Evolutionary conservation across 2,113 vertebrate genomes (phyloP).

Genomic region (Ciconia stormi): DNA sequence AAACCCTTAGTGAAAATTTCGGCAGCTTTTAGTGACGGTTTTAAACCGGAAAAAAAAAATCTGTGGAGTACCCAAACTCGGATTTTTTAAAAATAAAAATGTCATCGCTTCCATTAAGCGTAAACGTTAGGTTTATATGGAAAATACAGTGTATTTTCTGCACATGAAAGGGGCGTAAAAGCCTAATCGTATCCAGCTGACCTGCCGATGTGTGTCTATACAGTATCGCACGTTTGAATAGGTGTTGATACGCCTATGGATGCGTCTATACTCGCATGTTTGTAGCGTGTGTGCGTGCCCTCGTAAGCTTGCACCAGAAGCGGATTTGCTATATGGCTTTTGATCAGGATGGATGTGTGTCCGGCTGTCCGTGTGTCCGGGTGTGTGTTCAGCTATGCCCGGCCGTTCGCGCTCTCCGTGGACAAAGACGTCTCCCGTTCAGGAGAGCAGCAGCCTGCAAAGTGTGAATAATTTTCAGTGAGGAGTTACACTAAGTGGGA

Average conservation of each 20-base stretch:
- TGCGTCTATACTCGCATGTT: fast-evolving
- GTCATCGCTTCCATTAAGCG: not conserved
- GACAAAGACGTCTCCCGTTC: not conserved
- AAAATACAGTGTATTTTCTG: not conserved
- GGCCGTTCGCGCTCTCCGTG: not conserved
- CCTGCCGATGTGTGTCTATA: fast-evolving
- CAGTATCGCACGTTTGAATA: fast-evolving
- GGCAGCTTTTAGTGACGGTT: not conserved
- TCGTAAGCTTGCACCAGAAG: not conserved
- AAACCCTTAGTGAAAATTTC: not conserved
- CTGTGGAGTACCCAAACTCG: not conserved
- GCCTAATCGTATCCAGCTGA: not conserved
- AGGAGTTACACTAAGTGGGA: conserved; percentile 85
- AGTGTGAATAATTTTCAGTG: conserved; percentile 91
- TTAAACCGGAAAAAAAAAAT: not conserved
- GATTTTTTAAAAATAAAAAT: not conserved
- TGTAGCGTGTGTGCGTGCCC: fast-evolving
- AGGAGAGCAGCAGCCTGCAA: conserved; percentile 69
- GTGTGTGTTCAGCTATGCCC: not conserved
- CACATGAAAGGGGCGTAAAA: not conserved
- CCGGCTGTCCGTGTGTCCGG: not conserved
- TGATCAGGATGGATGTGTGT: not conserved
- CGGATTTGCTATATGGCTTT: not conserved
- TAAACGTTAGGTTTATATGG: not conserved
- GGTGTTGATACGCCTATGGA: fast-evolving